Evolutionary conservation across 1,140 invertebrate genomes (phyloP).

Genomic region (Eubasilissa regina): DNA sequence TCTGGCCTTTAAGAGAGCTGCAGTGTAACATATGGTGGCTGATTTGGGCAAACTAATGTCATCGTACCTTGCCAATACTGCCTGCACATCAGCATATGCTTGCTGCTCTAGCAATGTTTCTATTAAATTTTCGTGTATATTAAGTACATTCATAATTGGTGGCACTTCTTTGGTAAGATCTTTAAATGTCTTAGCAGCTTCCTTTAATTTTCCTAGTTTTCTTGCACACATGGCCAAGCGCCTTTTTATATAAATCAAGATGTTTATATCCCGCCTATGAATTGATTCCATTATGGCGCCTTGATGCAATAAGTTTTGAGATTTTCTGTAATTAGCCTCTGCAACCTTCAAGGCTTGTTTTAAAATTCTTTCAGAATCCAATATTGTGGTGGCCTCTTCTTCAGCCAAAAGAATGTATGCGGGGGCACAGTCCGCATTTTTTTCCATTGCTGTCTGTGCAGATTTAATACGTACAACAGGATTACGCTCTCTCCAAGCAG

Average conservation of each 20-base stretch:
- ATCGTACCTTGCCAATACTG: constrained; percentile 96
- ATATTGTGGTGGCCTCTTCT: constrained; percentile 94
- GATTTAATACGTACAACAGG: constrained; percentile 92
- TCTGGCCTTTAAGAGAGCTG: constrained; percentile 94
- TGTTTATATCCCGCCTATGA: constrained; percentile 94
- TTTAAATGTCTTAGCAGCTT: constrained; percentile 97
- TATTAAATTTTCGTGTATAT: constrained; percentile 98
- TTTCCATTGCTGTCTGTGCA: constrained; percentile 91
- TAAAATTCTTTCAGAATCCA: constrained; percentile 90
- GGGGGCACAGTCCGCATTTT: constrained; percentile 94
- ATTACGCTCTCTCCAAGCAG: constrained; percentile 97
- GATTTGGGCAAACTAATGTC: constrained; percentile 97
- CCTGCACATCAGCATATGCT: constrained; percentile 96
- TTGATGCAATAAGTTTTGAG: constrained; percentile 75
- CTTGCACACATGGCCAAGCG: constrained; percentile 97
- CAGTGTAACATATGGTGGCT: constrained; percentile 97
- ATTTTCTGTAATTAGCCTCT: constrained; percentile 88
- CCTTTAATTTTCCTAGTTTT: constrained; percentile 93
- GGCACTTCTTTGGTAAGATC: constrained; percentile 98
- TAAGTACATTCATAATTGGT: constrained; percentile 95
- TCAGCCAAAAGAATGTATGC: constrained; percentile 97
- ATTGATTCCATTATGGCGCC: constrained; percentile 84
- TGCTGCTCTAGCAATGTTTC: constrained; percentile 96
- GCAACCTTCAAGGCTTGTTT: constrained; percentile 92
- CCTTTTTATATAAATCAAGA: constrained; percentile 95